Base-by-base conservation (phyloP, 1,140 invertebrate genomes). In the Octopus bimaculoides region DNA sequence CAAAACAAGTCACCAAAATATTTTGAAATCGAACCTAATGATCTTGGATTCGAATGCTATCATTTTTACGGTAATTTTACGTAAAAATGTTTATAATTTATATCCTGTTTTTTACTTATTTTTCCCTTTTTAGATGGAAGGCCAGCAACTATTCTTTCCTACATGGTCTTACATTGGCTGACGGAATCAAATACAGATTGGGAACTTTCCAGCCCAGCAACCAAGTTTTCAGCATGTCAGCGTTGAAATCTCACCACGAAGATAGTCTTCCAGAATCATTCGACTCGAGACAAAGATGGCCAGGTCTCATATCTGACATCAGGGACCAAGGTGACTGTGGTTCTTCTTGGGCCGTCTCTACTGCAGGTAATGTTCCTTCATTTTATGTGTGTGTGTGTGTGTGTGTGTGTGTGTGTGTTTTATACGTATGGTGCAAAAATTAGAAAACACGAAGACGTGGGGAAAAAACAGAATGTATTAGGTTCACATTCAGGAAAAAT, bases 261-360 rank as follows among this genome's bases (percentile, higher is more conserved):
- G 82, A 81, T 55, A 61, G 82, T 10, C 81, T 90, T n/a, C 88
- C 89, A 1, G 81, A 86, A 4, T 83, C 91, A 66, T 98, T 98
- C 87, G 95, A 98, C 88, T 90, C 95, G 0, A 91, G 94, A 3
- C 86, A 90, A 0, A 91, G 92, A 73, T 98, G 96, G 96, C 92
- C 92, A 0, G 90, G 91, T 0, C 91, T 92, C 54, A 94, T 98
- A 55, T 92, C 93, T 0, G 91, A 90, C 0, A 91, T 98, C 10
- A 90, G 92, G 12, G 96, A 99, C 90, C 97, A 99, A 90, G 94
- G 94, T 79, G 96, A 96, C 94, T 93, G 97, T 86, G 96, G 93
- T 1, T 93, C 96, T 0, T 97, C 96, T 2, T 98, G 97, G 97
- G 96, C 96, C 0, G 92, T 98, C 61, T 95, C 95, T 0, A 95